phyloP scores from a whole-genome alignment of 2,888 invertebrate species.

The Leptopilina myrica region DNA sequence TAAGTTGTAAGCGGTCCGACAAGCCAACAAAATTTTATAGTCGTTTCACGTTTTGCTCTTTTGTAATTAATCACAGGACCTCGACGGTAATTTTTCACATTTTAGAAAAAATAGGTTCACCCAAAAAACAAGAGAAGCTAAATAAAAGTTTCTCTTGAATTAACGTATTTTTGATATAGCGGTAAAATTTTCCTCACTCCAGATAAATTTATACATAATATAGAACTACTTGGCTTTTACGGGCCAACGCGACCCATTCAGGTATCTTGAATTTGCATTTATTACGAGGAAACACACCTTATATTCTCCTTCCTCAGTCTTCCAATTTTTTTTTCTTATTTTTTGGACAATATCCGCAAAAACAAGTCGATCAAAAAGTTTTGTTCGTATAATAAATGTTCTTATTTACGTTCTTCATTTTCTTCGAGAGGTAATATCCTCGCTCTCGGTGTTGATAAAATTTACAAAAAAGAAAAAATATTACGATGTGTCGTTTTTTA shows the following conservation, averaged over 20 bases:
- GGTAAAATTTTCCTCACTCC: conserved; percentile 15
- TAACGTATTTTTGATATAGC: conserved; percentile 13
- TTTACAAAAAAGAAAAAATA: not conserved
- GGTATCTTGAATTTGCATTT: conserved; percentile 36
- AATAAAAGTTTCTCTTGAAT: conserved; percentile 11
- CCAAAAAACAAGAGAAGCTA: not conserved
- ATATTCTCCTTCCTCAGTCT: conserved; percentile 1
- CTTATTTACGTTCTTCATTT: conserved; percentile 16
- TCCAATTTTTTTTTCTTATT: not conserved
- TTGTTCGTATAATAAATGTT: conserved; percentile 19
- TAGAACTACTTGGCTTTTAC: conserved; percentile 14
- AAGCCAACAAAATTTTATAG: conserved; percentile 32
- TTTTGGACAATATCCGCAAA: not conserved
- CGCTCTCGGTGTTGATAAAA: not conserved
- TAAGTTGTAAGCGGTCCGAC: not conserved
- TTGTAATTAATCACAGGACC: conserved; percentile 18
- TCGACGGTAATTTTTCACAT: conserved; percentile 17
- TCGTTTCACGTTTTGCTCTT: conserved; percentile 28
- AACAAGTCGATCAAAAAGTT: conserved; percentile 22
- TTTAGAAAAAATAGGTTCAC: not conserved
- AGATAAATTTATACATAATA: not conserved
- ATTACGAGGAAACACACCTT: not conserved
- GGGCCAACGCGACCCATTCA: not conserved
- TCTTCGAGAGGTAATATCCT: not conserved
- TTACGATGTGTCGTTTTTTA: not conserved